Evolutionary conservation across 1,140 invertebrate genomes (phyloP), one percentile per base, ranked within the genome.

Genomic region (Tenebrio molitor): DNA sequence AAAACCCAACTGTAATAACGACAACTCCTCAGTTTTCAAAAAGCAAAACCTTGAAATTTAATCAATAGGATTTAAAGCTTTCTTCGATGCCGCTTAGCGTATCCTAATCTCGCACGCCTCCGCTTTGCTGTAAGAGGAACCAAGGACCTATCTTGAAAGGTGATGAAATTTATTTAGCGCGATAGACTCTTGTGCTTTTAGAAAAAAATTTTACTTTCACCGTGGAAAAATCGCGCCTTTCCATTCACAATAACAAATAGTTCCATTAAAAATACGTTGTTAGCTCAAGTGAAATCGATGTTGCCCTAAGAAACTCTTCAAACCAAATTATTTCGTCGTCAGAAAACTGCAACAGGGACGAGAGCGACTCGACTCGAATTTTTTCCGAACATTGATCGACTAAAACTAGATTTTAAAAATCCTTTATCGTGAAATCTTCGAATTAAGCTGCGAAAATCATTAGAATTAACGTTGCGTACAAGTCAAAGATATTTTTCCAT

Each of bases 21-120:
- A 29, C 14, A 6, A 15, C 7, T 29, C 21, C n/a, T 58, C 29
- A 58, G 50, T 25, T 33, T 15, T 10, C 12, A 23, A 50, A 17
- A 50, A 17, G 42, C 50, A 29, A 21, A 50, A 15, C 23, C 21
- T 14, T 23, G n/a, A 58, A 58, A 58, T 58, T 58, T 58, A 58
- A 58, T 58, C 50, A 58, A 58, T 58, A 58, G 50, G 50, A 58
- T 58, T 58, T 58, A 58, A 58, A 58, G 50, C 50, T 23, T 58
- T 58, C 50, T 58, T 58, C 50, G 50, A 58, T 58, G 23, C 10
- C 23, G 21, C 50, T 29, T 58, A 58, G 50, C 50, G 25, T 58
- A 58, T 23, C 29, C 50, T 58, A 58, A 58, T 58, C 50, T 58
- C 50, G 23, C 50, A 58, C 50, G 50, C 50, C 50, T 58, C 25